Conservation (phyloP, 1,140 invertebrate genomes). For the Trachymyrmex cornetzi region DNA sequence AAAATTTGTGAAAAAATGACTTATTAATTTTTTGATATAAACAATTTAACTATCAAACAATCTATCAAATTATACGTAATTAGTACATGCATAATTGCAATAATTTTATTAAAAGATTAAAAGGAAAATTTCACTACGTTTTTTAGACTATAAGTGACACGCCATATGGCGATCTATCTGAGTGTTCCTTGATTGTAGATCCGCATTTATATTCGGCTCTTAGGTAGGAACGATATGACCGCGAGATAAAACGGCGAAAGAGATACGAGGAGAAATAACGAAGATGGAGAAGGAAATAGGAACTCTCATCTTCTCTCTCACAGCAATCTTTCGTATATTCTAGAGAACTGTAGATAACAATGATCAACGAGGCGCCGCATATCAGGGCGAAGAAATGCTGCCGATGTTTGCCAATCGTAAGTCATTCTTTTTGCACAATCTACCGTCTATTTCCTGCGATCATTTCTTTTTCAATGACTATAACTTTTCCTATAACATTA, state of each 20-base stretch:
- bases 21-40: neutral
- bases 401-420: constrained; percentile 94
- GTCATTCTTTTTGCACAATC: constrained; percentile 75
- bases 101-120: neutral
- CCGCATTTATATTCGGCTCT: constrained; percentile 55
- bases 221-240: constrained; percentile 39
- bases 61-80: neutral
- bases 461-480: constrained; percentile 93
- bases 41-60: constrained; percentile 3
- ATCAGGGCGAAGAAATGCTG: constrained; percentile 96
- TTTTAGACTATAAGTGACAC: neutral
- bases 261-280: constrained; percentile 34
- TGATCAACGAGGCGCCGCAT: constrained; percentile 88
- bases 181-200: constrained; percentile 11
- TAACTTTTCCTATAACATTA: constrained; percentile 94
- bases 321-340: constrained; percentile 92
- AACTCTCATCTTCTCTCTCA: constrained; percentile 90
- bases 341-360: constrained; percentile 93
- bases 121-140: neutral
- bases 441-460: constrained; percentile 91
- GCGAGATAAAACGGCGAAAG: constrained; percentile 45
- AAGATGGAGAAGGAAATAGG: neutral
- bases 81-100: neutral
- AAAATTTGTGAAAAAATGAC: neutral
- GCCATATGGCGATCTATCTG: neutral